Evolutionary conservation across 2,113 vertebrate genomes (phyloP).

Genomic region (Perca fluviatilis): DNA sequence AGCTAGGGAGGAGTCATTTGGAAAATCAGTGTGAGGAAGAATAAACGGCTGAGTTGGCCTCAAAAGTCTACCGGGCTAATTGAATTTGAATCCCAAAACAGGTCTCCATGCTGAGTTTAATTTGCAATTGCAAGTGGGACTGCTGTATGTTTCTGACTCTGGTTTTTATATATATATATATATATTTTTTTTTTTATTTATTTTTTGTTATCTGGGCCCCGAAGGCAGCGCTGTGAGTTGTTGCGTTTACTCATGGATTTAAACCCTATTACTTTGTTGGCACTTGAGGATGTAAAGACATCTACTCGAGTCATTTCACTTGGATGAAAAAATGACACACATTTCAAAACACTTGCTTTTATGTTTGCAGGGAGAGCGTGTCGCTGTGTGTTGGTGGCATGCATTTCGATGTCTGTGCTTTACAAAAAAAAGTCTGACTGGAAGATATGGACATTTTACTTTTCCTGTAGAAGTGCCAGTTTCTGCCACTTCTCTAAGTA

Average conservation of each 20-base stretch:
- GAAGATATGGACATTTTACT: slow-evolving; percentile 6
- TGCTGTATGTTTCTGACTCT: not conserved
- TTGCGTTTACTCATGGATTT: slow-evolving; percentile 23
- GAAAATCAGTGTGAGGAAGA: slow-evolving; percentile 8
- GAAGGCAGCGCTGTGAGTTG: slow-evolving; percentile 15
- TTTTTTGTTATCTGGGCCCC: not conserved
- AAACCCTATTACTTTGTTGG: slow-evolving; percentile 7
- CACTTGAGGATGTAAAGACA: slow-evolving; percentile 44
- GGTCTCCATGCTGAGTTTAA: slow-evolving; percentile 3
- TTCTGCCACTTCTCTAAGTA: slow-evolving; percentile 10
- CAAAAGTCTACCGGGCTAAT: slow-evolving; percentile 37
- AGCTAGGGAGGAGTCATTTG: not conserved
- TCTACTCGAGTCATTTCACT: slow-evolving; percentile 23
- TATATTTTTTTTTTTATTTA: no score
- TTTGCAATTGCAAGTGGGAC: slow-evolving; percentile 13
- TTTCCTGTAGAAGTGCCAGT: slow-evolving; percentile 9
- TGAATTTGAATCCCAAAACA: slow-evolving; percentile 44
- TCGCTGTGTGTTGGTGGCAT: slow-evolving; percentile 3
- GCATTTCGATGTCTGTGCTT: slow-evolving; percentile 12
- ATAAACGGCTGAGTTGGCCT: slow-evolving; percentile 13
- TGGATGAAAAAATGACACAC: slow-evolving; percentile 4
- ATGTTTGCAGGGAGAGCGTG: slow-evolving; percentile 1
- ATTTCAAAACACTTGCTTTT: slow-evolving; percentile 16
- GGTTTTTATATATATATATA: slow-evolving; percentile 9
- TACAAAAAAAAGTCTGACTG: slow-evolving; percentile 19